Evolutionary conservation across 2,113 vertebrate species (phyloP).

Genomic region (Oreochromis tanganicae): DNA sequence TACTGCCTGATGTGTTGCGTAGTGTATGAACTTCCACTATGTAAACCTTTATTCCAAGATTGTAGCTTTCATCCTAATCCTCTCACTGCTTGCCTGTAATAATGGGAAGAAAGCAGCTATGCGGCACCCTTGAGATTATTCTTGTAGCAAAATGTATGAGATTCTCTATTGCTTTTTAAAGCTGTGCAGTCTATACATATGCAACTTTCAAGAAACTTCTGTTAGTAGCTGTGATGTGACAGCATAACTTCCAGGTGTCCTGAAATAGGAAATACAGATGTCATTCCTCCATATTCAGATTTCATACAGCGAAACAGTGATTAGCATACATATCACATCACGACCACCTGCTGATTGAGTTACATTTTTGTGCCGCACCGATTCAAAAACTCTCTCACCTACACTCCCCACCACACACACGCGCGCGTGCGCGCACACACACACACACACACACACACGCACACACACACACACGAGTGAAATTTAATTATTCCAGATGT

Average conservation of each 20-base stretch:
- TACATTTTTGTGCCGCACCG: background rate
- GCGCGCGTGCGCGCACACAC: no score
- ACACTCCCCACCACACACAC: background rate
- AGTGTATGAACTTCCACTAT: background rate
- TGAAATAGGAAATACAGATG: slow-evolving; percentile 31
- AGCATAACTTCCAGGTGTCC: slow-evolving; percentile 37
- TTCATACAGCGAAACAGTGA: slow-evolving; percentile 6
- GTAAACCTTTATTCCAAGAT: background rate
- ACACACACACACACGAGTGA: background rate
- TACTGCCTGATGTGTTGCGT: background rate
- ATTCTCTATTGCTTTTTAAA: background rate
- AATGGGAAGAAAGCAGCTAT: background rate
- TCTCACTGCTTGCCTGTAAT: slow-evolving; percentile 15
- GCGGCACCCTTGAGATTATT: slow-evolving; percentile 3
- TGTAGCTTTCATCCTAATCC: slow-evolving; percentile 20
- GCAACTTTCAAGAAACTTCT: slow-evolving; percentile 1
- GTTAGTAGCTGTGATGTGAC: background rate
- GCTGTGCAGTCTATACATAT: background rate
- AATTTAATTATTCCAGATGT: slow-evolving; percentile 50
- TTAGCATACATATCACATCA: slow-evolving; percentile 43
- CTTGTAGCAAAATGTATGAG: slow-evolving; percentile 21
- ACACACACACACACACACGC: background rate
- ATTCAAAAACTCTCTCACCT: slow-evolving; percentile 6
- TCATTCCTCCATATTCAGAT: slow-evolving; percentile 38
- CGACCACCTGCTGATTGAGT: slow-evolving; percentile 26